Evolutionary conservation across 2,888 invertebrate species (phyloP).

Genomic region (Chymomyza amoena): DNA sequence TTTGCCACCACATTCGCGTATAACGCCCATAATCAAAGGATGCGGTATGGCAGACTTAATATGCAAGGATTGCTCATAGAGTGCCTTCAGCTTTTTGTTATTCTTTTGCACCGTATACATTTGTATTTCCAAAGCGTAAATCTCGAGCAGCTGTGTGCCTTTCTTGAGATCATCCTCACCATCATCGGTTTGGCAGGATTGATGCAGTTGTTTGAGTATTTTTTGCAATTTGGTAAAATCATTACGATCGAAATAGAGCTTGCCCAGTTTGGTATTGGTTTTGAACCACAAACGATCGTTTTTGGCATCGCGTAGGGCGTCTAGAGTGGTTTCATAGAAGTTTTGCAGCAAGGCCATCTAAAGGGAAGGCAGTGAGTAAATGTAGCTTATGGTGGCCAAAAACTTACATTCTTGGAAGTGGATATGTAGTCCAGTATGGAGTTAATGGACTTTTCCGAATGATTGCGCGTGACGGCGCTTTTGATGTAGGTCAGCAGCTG

Average conservation of each 20-base stretch:
- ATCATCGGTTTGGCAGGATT: slow-evolving; percentile 98
- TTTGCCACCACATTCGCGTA: slow-evolving; percentile 99
- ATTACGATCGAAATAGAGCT: slow-evolving; percentile 97
- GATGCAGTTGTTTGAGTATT: slow-evolving; percentile 97
- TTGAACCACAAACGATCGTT: slow-evolving; percentile 99
- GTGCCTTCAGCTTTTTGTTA: slow-evolving; percentile 96
- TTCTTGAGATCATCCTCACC: slow-evolving; percentile 98
- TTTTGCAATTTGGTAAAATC: slow-evolving; percentile 96
- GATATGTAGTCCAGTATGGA: slow-evolving; percentile 99
- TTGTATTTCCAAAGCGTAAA: slow-evolving; percentile 99
- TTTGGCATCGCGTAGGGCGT: slow-evolving; percentile 97
- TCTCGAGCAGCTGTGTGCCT: slow-evolving; percentile 97
- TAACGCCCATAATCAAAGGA: slow-evolving; percentile 99
- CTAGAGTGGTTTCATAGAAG: slow-evolving; percentile 97
- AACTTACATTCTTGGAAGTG: slow-evolving; percentile 96
- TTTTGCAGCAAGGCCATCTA: slow-evolving; percentile 98
- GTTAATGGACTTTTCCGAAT: slow-evolving; percentile 99
- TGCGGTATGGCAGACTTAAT: slow-evolving; percentile 99
- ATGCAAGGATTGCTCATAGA: slow-evolving; percentile 98
- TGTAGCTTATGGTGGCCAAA: background rate
- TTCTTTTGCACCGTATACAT: slow-evolving; percentile 99
- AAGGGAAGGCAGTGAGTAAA: slow-evolving; percentile 11
- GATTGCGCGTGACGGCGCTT: slow-evolving; percentile 99
- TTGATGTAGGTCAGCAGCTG: slow-evolving; percentile 98
- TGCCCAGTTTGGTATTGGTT: slow-evolving; percentile 99